Conservation (phyloP, 2,888 invertebrate species). For the Eilema depressum region DNA sequence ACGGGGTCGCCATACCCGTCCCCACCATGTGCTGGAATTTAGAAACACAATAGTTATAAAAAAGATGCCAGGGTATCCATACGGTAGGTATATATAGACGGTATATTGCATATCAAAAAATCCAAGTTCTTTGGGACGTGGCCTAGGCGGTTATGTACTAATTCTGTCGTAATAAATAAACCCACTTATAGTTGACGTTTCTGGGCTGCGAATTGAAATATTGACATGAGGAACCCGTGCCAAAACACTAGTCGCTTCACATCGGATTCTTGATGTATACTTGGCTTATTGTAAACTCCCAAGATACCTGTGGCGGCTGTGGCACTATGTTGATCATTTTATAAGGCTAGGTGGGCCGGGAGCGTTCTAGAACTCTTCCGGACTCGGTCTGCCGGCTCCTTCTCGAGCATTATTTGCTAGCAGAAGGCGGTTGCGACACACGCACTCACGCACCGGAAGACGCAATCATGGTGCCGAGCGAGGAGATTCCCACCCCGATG, state of each 20-base stretch:
- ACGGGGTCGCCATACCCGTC: constrained; percentile 94
- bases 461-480: too few species aligned
- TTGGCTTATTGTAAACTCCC: constrained; percentile 22
- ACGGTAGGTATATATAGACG: constrained; percentile 43
- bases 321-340: background rate
- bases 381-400: too few species aligned
- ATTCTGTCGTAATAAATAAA: constrained; percentile 81
- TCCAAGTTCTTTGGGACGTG: constrained; percentile 65
- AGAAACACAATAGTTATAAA: constrained; percentile 42
- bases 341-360: background rate
- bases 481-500: too few species aligned
- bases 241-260: constrained; percentile 68
- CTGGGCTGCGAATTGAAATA: constrained; percentile 82
- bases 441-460: too few species aligned
- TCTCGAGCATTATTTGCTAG: background rate
- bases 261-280: constrained; percentile 39
- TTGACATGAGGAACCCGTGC: constrained; percentile 78
- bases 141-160: constrained; percentile 68
- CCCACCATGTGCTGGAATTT: constrained; percentile 96
- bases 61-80: constrained; percentile 12
- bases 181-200: constrained; percentile 79
- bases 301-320: constrained; percentile 13
- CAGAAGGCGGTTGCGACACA: too few species aligned
- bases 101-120: constrained; percentile 57
- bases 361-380: background rate